These are phyloP conservation scores for Hololepta plana DNA, from an alignment of 2,888 invertebrate species.

Conservation along the genomic window DNA sequence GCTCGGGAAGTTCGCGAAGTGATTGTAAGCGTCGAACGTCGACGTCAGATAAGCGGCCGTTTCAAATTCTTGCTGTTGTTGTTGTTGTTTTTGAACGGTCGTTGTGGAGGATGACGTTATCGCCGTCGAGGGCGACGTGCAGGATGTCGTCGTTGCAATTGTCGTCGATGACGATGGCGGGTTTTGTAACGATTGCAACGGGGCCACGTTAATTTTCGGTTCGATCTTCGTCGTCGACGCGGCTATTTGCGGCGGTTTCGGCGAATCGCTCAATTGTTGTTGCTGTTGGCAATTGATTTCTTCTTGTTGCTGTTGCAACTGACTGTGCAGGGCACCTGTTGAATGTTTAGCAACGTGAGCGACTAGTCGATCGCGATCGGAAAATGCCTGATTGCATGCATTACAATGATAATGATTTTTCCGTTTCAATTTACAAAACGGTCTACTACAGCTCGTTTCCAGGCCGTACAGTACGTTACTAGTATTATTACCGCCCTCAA, in stretches of 20 bases:
- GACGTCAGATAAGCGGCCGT: constrained; percentile 18
- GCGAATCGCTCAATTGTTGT: constrained; percentile 12
- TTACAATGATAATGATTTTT: constrained; percentile 66
- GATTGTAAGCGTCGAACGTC: constrained; percentile 25
- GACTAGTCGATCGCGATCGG: constrained; percentile 48
- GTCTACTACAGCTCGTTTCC: constrained; percentile 49
- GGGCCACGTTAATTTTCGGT: constrained; percentile 25
- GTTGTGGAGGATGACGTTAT: no score
- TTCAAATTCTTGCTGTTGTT: constrained; percentile 11
- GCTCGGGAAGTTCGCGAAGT: constrained; percentile 24
- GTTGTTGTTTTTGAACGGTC: no score
- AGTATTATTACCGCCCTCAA: constrained; percentile 11
- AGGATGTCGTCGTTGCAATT: no score
- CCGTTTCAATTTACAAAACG: constrained; percentile 64
- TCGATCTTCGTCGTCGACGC: constrained; percentile 16
- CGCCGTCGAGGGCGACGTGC: no score
- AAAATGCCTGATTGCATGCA: constrained; percentile 61
- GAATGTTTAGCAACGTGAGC: constrained; percentile 56
- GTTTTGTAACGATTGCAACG: constrained; percentile 24
- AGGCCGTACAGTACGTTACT: constrained; percentile 40
- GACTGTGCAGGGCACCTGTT: constrained; percentile 34
- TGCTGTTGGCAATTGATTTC: constrained; percentile 19
- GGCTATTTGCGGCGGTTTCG: constrained; percentile 15
- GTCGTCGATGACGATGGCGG: no score
- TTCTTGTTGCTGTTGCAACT: constrained; percentile 24